Conservation (phyloP, 1,140 invertebrate species). For the Drosophila persimilis region DNA sequence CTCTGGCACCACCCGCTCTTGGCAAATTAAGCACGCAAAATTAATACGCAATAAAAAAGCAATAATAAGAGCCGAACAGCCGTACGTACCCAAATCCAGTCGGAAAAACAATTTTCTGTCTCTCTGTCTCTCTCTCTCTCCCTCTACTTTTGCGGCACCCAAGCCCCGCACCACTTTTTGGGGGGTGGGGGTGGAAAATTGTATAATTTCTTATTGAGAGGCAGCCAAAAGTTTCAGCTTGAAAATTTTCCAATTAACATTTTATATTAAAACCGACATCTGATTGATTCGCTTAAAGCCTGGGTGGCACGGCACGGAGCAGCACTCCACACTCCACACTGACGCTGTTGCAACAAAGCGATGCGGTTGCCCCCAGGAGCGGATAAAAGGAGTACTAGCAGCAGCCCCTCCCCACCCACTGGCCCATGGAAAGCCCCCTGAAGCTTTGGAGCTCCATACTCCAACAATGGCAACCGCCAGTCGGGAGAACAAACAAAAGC, state of each 20-base stretch:
- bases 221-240: slow-evolving; percentile 40
- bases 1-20: slow-evolving; percentile 11
- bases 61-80: slow-evolving; percentile 74
- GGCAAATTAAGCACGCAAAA: slow-evolving; percentile 81
- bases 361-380: slow-evolving; percentile 32
- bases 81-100: slow-evolving; percentile 2
- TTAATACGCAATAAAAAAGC: slow-evolving; percentile 82
- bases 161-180: not conserved
- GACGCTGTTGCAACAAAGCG: slow-evolving; percentile 24
- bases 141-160: not conserved
- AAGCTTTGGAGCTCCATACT: slow-evolving; percentile 11
- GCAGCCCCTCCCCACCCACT: not conserved
- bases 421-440: slow-evolving; percentile 1
- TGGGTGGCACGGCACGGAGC: not conserved
- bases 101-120: slow-evolving; percentile 70
- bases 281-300: slow-evolving; percentile 75
- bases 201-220: slow-evolving; percentile 72
- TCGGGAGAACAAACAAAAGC: slow-evolving; percentile 68
- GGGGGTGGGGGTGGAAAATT: slow-evolving; percentile 18
- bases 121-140: slow-evolving; percentile 1
- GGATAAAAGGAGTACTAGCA: not conserved
- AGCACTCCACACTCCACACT: slow-evolving; percentile 1
- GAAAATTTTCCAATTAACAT: slow-evolving; percentile 70
- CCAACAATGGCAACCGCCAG: slow-evolving; percentile 53
- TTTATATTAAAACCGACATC: slow-evolving; percentile 70